A percentile compares a stretch with the other conserved stretches of the same genome.
Evolutionary conservation across 1,140 invertebrate genomes (phyloP).

Genomic region (Tribolium madens): DNA sequence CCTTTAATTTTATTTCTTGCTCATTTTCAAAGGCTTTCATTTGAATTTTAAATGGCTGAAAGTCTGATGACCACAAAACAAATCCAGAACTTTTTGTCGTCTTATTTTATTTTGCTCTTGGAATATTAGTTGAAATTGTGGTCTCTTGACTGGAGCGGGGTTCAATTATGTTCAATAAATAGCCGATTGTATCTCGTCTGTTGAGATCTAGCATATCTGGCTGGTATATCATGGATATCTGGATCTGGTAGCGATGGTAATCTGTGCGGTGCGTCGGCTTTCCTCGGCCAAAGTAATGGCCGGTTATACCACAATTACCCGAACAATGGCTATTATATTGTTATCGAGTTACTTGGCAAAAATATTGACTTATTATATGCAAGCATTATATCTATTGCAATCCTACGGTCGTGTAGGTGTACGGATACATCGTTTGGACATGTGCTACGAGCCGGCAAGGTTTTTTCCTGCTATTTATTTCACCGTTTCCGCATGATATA

Average conservation of each 20-base stretch:
- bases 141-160: slow-evolving; percentile 36
- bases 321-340: slow-evolving; percentile 66
- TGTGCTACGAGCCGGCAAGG: slow-evolving; percentile 30
- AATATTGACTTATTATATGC: slow-evolving; percentile 65
- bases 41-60: too few relatives aligned
- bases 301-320: slow-evolving; percentile 64
- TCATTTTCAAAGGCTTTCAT: too few relatives aligned
- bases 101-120: too few relatives aligned
- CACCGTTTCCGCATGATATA: slow-evolving; percentile 34
- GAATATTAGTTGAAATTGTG: background rate
- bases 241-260: slow-evolving; percentile 54
- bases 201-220: slow-evolving; percentile 57
- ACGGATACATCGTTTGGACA: slow-evolving; percentile 43
- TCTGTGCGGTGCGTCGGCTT: slow-evolving; percentile 43
- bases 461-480: slow-evolving; percentile 32
- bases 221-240: slow-evolving; percentile 59
- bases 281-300: slow-evolving; percentile 61
- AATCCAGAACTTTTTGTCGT: too few relatives aligned
- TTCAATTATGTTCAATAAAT: slow-evolving; percentile 64
- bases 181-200: slow-evolving; percentile 59
- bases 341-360: slow-evolving; percentile 64
- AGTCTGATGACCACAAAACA: too few relatives aligned
- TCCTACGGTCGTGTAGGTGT: slow-evolving; percentile 41
- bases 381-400: slow-evolving; percentile 51
- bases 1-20: too few relatives aligned